These are phyloP conservation scores for Chirona hameri DNA, from an alignment of 2,888 invertebrate genomes.

Conservation along the genomic window DNA sequence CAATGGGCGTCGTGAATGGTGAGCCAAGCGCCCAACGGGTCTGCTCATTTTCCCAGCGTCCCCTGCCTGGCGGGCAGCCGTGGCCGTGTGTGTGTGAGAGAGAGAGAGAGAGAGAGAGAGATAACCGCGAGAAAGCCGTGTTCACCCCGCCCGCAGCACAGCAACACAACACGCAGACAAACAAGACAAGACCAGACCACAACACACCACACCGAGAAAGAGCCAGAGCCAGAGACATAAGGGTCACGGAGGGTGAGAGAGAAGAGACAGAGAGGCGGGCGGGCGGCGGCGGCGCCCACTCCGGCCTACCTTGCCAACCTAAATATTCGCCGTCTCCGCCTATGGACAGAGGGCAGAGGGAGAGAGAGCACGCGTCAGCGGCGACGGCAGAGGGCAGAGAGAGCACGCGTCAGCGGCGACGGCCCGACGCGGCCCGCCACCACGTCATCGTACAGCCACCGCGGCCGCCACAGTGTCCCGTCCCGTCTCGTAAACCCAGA, in stretches of 20 bases:
- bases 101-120: too few relatives aligned
- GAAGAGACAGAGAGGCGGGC: not conserved
- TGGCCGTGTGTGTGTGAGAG: too few relatives aligned
- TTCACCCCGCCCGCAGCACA: too few relatives aligned
- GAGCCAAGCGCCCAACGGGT: too few relatives aligned
- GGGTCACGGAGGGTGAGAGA: not conserved
- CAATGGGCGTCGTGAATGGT: too few relatives aligned
- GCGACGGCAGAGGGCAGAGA: slow-evolving; percentile 36
- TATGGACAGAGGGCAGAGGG: slow-evolving; percentile 53
- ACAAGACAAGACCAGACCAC: too few relatives aligned
- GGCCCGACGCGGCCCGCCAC: not conserved
- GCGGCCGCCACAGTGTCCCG: too few relatives aligned
- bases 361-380: not conserved
- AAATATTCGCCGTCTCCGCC: slow-evolving; percentile 73
- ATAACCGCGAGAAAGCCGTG: too few relatives aligned
- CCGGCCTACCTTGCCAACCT: slow-evolving; percentile 68
- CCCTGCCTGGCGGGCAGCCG: too few relatives aligned
- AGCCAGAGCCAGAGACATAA: slow-evolving; percentile 24
- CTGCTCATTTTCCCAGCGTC: too few relatives aligned
- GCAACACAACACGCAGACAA: too few relatives aligned
- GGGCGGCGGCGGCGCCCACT: not conserved
- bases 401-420: not conserved
- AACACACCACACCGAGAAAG: not conserved
- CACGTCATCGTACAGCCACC: not conserved
- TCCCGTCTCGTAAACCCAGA: not conserved